These are phyloP conservation scores for Volucella bombylans DNA, from an alignment of 2,888 invertebrate species.

Conservation along the genomic window DNA sequence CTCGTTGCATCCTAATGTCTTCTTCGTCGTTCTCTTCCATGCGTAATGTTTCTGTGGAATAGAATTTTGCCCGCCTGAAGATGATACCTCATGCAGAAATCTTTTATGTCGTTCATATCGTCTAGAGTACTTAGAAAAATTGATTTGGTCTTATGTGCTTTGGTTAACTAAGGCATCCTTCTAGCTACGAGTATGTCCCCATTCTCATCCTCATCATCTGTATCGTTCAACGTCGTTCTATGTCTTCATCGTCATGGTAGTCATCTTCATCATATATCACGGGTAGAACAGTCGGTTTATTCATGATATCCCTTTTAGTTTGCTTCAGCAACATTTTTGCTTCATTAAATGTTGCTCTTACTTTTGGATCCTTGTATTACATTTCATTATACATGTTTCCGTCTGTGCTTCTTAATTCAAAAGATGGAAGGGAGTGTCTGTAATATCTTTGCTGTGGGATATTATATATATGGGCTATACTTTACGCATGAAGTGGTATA, in stretches of 20 bases:
- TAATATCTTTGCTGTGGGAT: too few relatives aligned
- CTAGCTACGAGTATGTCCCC: not conserved
- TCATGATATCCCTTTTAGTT: constrained; percentile 43
- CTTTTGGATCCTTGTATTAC: constrained; percentile 42
- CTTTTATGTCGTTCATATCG: too few relatives aligned
- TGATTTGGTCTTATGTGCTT: constrained; percentile 3
- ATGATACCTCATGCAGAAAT: too few relatives aligned
- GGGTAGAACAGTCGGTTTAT: constrained; percentile 31
- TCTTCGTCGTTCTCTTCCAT: too few relatives aligned
- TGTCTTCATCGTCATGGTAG: not conserved
- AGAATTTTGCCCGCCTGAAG: too few relatives aligned
- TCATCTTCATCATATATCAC: constrained; percentile 32
- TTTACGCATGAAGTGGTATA: too few relatives aligned
- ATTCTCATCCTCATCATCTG: not conserved
- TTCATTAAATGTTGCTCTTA: constrained; percentile 59
- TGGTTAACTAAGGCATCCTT: constrained; percentile 49
- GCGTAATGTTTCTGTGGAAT: too few relatives aligned
- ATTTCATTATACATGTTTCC: constrained; percentile 44
- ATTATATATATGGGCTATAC: too few relatives aligned
- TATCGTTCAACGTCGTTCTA: not conserved
- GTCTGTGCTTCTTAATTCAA: constrained; percentile 15
- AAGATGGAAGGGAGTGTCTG: too few relatives aligned
- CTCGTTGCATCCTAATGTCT: too few relatives aligned
- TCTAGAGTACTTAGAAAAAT: too few relatives aligned
- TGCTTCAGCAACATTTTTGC: constrained; percentile 53